Evolutionary conservation across 2,888 invertebrate genomes (phyloP).

Genomic region (Mythimna lalbum): DNA sequence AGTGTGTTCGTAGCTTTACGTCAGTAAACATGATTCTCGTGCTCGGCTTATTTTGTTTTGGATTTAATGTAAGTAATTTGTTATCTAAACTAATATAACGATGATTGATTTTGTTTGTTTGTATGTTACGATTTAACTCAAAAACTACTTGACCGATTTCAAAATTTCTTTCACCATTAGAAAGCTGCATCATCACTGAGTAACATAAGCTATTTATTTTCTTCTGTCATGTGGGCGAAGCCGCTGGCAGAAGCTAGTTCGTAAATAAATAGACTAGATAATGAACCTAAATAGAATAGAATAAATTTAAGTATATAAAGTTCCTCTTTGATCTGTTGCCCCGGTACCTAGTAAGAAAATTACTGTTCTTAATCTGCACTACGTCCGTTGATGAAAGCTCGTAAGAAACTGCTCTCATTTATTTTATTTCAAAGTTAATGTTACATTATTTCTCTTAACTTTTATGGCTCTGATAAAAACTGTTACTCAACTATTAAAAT

Average conservation of each 20-base stretch:
- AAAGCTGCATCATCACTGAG: too few relatives aligned
- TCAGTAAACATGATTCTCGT: slow-evolving; percentile 65
- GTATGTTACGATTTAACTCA: too few relatives aligned
- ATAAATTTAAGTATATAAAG: too few relatives aligned
- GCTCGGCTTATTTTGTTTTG: slow-evolving; percentile 55
- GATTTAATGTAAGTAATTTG: slow-evolving; percentile 61
- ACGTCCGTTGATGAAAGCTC: not conserved
- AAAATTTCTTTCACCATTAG: too few relatives aligned
- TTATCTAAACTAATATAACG: not conserved
- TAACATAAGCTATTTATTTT: too few relatives aligned
- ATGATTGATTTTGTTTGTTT: too few relatives aligned
- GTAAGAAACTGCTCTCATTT: slow-evolving; percentile 22
- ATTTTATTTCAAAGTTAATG: slow-evolving; percentile 3
- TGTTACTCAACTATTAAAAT: not conserved
- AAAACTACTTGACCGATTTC: too few relatives aligned
- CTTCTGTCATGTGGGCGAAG: too few relatives aligned
- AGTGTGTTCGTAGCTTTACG: slow-evolving; percentile 63
- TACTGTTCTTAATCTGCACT: not conserved
- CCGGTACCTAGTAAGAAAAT: not conserved
- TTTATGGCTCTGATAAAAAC: not conserved
- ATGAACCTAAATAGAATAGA: not conserved
- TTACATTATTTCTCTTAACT: too few relatives aligned
- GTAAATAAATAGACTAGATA: not conserved
- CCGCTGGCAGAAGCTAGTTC: not conserved
- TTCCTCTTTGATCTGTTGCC: not conserved